Evolutionary conservation across 1,140 invertebrate species (phyloP), one percentile per base, ranked within the genome.

Genomic region (Scaptomyza montana): DNA sequence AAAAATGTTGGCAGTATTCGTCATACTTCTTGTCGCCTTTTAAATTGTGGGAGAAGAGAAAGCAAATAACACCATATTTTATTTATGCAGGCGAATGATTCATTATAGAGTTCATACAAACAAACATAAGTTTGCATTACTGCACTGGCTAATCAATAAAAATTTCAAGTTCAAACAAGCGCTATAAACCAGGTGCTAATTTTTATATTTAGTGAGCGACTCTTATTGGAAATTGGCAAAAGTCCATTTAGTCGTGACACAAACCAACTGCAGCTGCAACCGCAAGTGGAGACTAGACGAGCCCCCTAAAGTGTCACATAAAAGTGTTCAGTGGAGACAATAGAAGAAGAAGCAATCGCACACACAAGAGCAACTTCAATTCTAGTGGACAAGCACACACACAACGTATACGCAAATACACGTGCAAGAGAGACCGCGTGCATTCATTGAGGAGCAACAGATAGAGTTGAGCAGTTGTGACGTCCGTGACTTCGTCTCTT

Each of bases 151-250:
- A 86, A 80, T 85, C 74, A 77, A 77, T 80, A 77, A 0, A 41
- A 51, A 56, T 82, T 86, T 86, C 81, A 86, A 86, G 82, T 87
- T 87, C 82, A 86, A 65, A 64, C 46, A 63, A 74, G 60, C 67
- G 60, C 43, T 21, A 49, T 66, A 21, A n/a, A 56, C 33, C 63
- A 66, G 53, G 28, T 65, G 63, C 30, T 47, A 5, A 30, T 12
- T 19, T 16, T 19, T 19, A 47, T 33, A 46, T 6, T n/a, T 4
- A n/a, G 54, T 51, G 36, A 13, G 30, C 39, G 25, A 53, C 12
- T 30, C 30, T 49, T 43, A 61, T 55, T 53, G 60, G 39, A 64
- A 59, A 12, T 59, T 2, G 13, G 62, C 50, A 33, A 46, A 36
- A 13, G 9, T 53, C 21, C 39, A 46, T 8, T 74, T 64, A 84